Conservation (phyloP, 1,140 invertebrate species). For the Drosophila auraria region DNA sequence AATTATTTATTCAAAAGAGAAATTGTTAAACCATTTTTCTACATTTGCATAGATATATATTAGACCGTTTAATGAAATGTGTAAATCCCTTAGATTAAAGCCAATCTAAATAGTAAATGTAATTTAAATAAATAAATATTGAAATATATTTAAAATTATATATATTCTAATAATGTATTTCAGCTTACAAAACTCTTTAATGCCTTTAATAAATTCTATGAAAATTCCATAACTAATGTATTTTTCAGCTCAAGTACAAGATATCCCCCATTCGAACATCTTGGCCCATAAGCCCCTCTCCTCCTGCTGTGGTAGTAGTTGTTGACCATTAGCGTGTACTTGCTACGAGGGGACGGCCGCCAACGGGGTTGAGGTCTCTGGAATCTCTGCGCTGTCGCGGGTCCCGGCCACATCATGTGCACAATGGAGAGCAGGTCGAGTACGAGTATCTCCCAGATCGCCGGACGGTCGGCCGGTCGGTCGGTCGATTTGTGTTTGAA, state of each 20-base stretch:
- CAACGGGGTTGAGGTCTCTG: slow-evolving; percentile 73
- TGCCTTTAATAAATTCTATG: no score
- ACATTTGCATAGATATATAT: no score
- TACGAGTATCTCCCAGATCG: slow-evolving; percentile 40
- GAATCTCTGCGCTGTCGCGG: slow-evolving; percentile 31
- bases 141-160: no score
- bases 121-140: no score
- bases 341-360: slow-evolving; percentile 64
- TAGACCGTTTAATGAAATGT: no score
- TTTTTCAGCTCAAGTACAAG: background rate
- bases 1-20: no score
- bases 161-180: background rate
- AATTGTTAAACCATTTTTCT: no score
- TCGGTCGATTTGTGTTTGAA: slow-evolving; percentile 47
- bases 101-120: no score
- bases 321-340: slow-evolving; percentile 80
- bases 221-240: background rate
- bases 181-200: background rate
- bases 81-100: no score
- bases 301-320: slow-evolving; percentile 53
- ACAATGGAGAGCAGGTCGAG: slow-evolving; percentile 81
- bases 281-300: background rate
- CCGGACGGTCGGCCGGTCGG: slow-evolving; percentile 31
- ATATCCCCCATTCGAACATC: slow-evolving; percentile 2
- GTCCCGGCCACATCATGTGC: slow-evolving; percentile 70